Percentiles rank a stretch among this genome's conserved stretches.
phyloP scores from a whole-genome alignment of 2,797 vertebrate species.

The Darevskia mixta region DNA sequence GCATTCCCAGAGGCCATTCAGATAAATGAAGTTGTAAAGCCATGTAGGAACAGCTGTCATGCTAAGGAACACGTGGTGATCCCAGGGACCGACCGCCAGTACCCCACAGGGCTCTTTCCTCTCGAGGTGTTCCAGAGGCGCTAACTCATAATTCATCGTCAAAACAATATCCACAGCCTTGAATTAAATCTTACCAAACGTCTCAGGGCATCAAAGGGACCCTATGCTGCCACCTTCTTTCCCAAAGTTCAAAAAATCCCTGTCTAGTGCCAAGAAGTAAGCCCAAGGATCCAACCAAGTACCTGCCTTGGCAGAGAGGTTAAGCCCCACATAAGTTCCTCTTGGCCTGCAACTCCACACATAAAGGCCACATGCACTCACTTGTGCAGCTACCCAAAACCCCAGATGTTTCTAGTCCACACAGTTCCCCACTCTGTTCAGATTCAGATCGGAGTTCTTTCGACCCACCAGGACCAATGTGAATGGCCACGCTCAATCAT shows the following conservation, averaged over 20 bases:
- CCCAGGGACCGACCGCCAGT: background rate
- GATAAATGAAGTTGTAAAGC: background rate
- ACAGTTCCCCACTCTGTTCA: background rate
- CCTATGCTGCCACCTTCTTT: background rate
- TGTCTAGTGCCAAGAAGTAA: background rate
- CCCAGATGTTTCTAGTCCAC: background rate
- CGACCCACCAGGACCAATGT: background rate
- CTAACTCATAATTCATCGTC: constrained; percentile 16
- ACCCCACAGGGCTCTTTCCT: background rate
- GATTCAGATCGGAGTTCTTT: background rate
- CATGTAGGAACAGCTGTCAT: background rate
- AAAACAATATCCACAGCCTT: background rate
- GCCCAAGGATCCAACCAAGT: background rate
- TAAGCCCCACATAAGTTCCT: background rate
- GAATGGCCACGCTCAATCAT: no score
- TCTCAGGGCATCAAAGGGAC: background rate
- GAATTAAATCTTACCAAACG: background rate
- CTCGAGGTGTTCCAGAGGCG: background rate
- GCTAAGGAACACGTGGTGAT: background rate
- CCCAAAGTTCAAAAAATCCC: background rate
- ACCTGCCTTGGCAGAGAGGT: background rate
- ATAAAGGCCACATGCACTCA: background rate
- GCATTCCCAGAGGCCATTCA: background rate
- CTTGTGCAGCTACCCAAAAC: background rate
- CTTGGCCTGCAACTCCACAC: background rate